Percentiles rank a stretch among this genome's conserved stretches.
phyloP scores from a whole-genome alignment of 92 coral and sea anemone species.

The Galaxea fascicularis region DNA sequence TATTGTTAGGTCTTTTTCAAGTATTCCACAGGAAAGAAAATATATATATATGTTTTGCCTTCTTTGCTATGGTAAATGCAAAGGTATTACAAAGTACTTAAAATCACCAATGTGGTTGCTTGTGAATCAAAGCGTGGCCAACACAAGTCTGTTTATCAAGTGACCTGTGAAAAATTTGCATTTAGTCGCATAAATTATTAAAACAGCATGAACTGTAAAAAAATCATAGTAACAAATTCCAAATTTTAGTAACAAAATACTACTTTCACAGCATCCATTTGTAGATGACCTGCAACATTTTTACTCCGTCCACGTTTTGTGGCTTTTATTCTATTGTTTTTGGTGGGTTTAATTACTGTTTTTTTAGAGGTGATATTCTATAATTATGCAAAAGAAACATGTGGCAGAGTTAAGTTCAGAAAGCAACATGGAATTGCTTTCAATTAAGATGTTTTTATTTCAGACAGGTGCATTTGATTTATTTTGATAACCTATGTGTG shows the following conservation, averaged over 20 bases:
- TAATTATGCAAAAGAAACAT: background rate
- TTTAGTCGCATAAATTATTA: conserved; percentile 41
- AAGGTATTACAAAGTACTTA: background rate
- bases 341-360: background rate
- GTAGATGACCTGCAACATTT: background rate
- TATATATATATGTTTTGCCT: background rate
- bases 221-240: conserved; percentile 4
- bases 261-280: background rate
- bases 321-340: background rate
- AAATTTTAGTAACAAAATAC: background rate
- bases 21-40: background rate
- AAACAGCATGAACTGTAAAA: conserved; percentile 19
- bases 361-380: background rate
- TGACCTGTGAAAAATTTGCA: conserved; percentile 52
- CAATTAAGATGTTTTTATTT: conserved; percentile 10
- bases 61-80: background rate
- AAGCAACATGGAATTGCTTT: background rate
- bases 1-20: background rate
- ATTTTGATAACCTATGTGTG: conserved; percentile 1
- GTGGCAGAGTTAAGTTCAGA: conserved; percentile 9
- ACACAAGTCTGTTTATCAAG: conserved; percentile 19
- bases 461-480: conserved; percentile 33
- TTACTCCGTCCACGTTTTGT: background rate
- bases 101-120: background rate
- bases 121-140: conserved; percentile 29